Percentiles rank a stretch among this genome's conserved stretches.
Evolutionary conservation across 1,140 invertebrate species (phyloP).

Genomic region (Triops cancriformis): DNA sequence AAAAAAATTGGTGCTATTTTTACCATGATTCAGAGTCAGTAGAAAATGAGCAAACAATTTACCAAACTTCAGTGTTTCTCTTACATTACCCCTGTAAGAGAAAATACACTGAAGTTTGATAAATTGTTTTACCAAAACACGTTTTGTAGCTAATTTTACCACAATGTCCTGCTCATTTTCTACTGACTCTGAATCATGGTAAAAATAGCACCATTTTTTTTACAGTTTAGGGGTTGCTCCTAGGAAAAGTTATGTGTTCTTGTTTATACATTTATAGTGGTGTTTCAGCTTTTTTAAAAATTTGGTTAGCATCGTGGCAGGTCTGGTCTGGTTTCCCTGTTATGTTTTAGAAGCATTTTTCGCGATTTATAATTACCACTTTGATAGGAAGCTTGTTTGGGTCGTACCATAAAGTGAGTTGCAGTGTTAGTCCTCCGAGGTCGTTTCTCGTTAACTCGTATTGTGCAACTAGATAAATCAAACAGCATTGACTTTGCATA

Average conservation of each 20-base stretch:
- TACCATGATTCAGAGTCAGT: no score
- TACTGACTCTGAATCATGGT: no score
- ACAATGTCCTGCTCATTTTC: no score
- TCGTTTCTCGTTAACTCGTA: neutral
- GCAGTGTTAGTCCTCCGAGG: neutral
- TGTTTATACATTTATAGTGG: neutral
- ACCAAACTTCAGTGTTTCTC: no score
- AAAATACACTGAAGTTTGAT: no score
- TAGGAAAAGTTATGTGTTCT: neutral
- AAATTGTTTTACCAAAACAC: no score
- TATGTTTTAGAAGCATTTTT: neutral
- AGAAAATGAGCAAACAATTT: no score
- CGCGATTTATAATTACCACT: slow-evolving; percentile 4
- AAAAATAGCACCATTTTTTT: no score
- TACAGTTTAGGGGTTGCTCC: neutral
- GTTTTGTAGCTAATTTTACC: no score
- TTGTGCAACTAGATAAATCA: neutral
- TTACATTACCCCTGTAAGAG: no score
- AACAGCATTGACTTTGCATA: neutral
- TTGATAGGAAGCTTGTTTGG: neutral
- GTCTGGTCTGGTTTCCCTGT: neutral
- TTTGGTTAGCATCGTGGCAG: neutral
- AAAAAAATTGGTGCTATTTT: no score
- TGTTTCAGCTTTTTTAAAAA: neutral
- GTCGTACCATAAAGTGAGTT: neutral